Conservation (phyloP, 2,888 invertebrate genomes). For the Elegia similella region DNA sequence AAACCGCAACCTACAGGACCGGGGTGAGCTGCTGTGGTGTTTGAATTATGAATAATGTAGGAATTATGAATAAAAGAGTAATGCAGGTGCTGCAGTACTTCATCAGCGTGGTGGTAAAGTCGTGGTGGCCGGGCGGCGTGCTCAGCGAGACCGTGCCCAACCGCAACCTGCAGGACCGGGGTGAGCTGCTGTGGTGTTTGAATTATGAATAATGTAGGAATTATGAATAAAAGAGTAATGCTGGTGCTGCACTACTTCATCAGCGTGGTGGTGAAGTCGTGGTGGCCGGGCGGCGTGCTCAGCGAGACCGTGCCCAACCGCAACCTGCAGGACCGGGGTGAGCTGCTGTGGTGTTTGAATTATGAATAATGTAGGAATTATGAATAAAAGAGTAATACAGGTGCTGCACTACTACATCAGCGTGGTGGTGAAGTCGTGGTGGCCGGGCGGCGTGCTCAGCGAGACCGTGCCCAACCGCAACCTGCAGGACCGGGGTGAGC, state of each 20-base stretch:
- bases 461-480: slow-evolving; percentile 70
- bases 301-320: slow-evolving; percentile 75
- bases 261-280: slow-evolving; percentile 89
- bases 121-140: slow-evolving; percentile 94
- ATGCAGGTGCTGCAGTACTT: slow-evolving; percentile 95
- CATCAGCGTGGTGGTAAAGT: slow-evolving; percentile 89
- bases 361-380: too few species aligned
- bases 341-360: too few species aligned
- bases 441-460: slow-evolving; percentile 91
- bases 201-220: too few species aligned
- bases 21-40: slow-evolving; percentile 59
- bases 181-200: too few species aligned
- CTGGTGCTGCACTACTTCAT: slow-evolving; percentile 95
- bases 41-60: too few species aligned
- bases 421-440: slow-evolving; percentile 91
- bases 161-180: slow-evolving; percentile 70
- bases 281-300: slow-evolving; percentile 93
- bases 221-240: too few species aligned
- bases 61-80: too few species aligned
- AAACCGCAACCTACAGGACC: slow-evolving; percentile 66
- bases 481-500: slow-evolving; percentile 65
- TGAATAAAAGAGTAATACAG: too few species aligned
- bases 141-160: slow-evolving; percentile 79
- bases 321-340: slow-evolving; percentile 71
- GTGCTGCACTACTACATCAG: slow-evolving; percentile 95